Base-by-base conservation (phyloP, 2,888 invertebrate species). In the Oscheius sp. region DNA sequence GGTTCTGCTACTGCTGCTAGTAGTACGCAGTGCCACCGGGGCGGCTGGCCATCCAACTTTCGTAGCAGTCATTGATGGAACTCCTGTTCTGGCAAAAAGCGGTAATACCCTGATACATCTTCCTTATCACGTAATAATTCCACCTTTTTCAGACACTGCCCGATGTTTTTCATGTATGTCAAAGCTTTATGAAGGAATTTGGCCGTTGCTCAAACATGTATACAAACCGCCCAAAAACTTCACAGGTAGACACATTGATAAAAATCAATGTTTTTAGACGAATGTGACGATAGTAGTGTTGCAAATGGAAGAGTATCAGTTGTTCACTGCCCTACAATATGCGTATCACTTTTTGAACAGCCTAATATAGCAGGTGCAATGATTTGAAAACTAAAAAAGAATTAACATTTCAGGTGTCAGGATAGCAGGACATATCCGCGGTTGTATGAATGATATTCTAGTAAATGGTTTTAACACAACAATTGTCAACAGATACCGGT, bases 81-180 rank as follows among this genome's bases (percentile, higher is more conserved):
- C 41, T 30, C 44, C 59, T 6, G 28, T 59, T 22, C 22, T 64
- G 28, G 51, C 63, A 9, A 64, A 64, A 50, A 64, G 63, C 51
- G 63, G 63, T 64, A 64, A 17, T 26, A 4, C 2, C n/a, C 22
- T 14, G 14, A 49, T 51, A 51, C n/a, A n/a, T 45, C 9, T 17
- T 17, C 49, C 26, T 12, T 24, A 41, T 33, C 17, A 36, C 6
- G 12, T 20, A 14, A 24, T 45, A 47, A 5, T 17, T 14, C 14
- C 20, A 24, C 8, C 17, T 20, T 62, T 75, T 84, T 63, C 77
- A 85, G 84, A 82, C 66, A 80, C 83, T 2, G 84, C 80, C 12
- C 71, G 76, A 51, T 85, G 85, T 76, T 86, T 77, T 73, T 83
- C 82, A 5, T 85, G 85, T 69, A 86, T 86, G 85, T 81, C 81